A percentile compares a stretch with the other conserved stretches of the same genome.
These are phyloP conservation scores for Melipona quadrifasciata DNA, from an alignment of 1,140 invertebrate genomes.

Conservation along the genomic window DNA sequence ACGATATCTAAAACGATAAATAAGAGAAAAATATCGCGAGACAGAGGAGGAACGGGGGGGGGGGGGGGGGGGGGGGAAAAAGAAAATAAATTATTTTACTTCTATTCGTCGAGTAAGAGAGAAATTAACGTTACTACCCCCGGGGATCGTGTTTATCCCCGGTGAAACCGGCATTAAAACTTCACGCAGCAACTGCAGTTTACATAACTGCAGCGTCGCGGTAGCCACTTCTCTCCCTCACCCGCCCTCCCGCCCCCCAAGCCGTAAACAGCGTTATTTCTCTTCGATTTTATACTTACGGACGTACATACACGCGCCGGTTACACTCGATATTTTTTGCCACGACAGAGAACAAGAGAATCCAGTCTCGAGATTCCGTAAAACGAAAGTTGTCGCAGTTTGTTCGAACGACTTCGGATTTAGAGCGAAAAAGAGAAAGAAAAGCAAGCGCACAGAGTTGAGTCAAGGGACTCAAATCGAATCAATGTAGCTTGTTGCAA, in stretches of 20 bases:
- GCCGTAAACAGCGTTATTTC: constrained; percentile 34
- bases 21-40: no score
- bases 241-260: no score
- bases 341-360: no score
- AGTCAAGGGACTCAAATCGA: no score
- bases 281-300: constrained; percentile 16
- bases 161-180: constrained; percentile 27
- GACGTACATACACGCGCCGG: background rate
- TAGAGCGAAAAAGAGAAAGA: no score
- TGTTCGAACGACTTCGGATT: background rate
- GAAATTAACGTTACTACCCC: no score
- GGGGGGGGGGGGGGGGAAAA: background rate
- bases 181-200: constrained; percentile 47
- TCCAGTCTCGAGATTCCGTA: background rate
- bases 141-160: constrained; percentile 28
- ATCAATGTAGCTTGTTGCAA: no score
- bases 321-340: background rate
- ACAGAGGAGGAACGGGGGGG: no score
- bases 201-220: constrained; percentile 33
- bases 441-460: no score
- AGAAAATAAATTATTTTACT: no score
- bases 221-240: background rate
- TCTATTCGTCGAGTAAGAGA: no score
- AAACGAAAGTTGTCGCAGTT: background rate
- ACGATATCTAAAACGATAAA: no score